Percentiles rank a stretch among this genome's conserved stretches.
These are phyloP conservation scores for Brotula barbata DNA, from an alignment of 2,797 vertebrate genomes.

Conservation along the genomic window DNA sequence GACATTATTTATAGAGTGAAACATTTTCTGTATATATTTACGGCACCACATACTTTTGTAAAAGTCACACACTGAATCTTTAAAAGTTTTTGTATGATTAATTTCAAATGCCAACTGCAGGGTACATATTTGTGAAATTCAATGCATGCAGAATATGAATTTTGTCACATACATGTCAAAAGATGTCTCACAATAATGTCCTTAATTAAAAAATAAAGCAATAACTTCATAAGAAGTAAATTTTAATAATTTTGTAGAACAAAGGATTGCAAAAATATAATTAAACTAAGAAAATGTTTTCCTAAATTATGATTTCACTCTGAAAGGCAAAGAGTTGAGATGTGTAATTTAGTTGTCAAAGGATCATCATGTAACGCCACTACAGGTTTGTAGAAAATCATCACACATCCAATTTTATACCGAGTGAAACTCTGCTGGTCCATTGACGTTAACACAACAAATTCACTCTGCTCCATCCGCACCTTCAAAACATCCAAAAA, in stretches of 20 bases:
- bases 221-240: constrained; percentile 7
- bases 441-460: constrained; percentile 14
- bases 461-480: constrained; percentile 13
- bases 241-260: too few relatives aligned
- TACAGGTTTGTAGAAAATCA: constrained; percentile 12
- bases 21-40: neutral
- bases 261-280: too few relatives aligned
- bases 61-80: too few relatives aligned
- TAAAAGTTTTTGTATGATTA: too few relatives aligned
- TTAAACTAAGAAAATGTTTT: neutral
- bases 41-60: neutral
- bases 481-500: constrained; percentile 41
- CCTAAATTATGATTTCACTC: neutral
- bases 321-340: neutral
- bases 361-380: constrained; percentile 21
- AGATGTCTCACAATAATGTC: constrained; percentile 6
- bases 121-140: neutral
- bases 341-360: constrained; percentile 3
- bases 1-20: constrained; percentile 5
- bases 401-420: constrained; percentile 7
- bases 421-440: constrained; percentile 2
- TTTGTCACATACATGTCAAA: neutral
- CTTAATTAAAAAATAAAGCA: constrained; percentile 7
- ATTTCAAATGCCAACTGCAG: neutral
- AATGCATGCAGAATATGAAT: constrained; percentile 15